Base-by-base conservation (phyloP, 2,797 vertebrate genomes). In the Rhyacichthys aspro region DNA sequence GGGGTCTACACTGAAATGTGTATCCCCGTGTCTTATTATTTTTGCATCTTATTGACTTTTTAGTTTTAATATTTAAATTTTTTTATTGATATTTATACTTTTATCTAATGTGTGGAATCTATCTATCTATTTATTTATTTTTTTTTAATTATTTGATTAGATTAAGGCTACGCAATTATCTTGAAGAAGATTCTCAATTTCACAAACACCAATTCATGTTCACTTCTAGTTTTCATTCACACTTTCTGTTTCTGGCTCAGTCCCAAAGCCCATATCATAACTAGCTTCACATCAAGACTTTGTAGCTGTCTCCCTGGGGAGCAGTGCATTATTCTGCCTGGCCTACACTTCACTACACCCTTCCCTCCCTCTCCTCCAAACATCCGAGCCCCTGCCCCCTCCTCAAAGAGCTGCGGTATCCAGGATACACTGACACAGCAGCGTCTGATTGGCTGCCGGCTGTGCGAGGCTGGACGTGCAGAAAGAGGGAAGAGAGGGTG, bases 371-470 rank as follows among this genome's bases (percentile, higher is more conserved):
- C 39, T 53, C 47, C 19, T 59, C 45, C 28, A 8, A 61, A 14
- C 41, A 60, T 18, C 41, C 11, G 37, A 41, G 59, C 72, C 67
- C 64, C 72, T 14, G 57, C 57, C 50, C 46, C 70, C 42, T 66
- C 59, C 59, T 77, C 75, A 59, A 56, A 58, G 52, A 50, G 84
- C 71, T 88, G 80, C 62, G 81, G 91, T 93, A 89, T 91, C 92
- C 85, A 90, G 90, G 90, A 93, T 90, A 88, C 88, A 58, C 59
- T 79, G 82, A 72, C 74, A 77, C 82, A 75, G 70, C 67, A 47
- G 56, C 15, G 41, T 67, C 82, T 78, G 86, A 93, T 93, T 93
- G 92, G 92, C 76, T 90, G 76, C 52, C 6, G 68, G 72, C 66
- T 63, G 71, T 67, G 34, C 43, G 76, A 78, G 80, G 83, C 82